A percentile compares a stretch with the other conserved stretches of the same genome.
Conservation (phyloP, 2,888 invertebrate genomes). For the Rhorus exstirpatorius region DNA sequence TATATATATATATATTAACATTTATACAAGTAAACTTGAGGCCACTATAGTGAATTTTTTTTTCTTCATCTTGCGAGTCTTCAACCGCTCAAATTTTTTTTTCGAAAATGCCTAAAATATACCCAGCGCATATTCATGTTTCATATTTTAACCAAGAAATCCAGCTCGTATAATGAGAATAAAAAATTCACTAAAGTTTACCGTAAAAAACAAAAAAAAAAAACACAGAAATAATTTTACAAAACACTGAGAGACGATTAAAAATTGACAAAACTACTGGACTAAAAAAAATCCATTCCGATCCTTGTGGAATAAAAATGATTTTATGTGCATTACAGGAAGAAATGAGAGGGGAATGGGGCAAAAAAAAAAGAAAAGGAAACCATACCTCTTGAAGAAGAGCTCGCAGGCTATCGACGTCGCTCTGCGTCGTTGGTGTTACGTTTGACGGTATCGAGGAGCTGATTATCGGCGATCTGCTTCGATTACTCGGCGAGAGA, state of each 20-base stretch:
- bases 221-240: neutral
- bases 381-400: conserved; percentile 92
- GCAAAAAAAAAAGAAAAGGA: conserved; percentile 36
- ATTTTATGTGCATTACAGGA: too few species aligned
- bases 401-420: conserved; percentile 91
- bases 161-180: too few species aligned
- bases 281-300: conserved; percentile 36
- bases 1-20: too few species aligned
- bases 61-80: too few species aligned
- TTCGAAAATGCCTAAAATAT: too few species aligned
- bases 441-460: conserved; percentile 85
- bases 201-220: neutral
- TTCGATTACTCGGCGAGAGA: conserved; percentile 81
- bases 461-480: conserved; percentile 83
- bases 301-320: too few species aligned
- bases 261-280: conserved; percentile 7
- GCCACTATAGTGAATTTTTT: too few species aligned
- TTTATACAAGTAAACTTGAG: too few species aligned
- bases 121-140: neutral
- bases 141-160: neutral
- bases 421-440: conserved; percentile 86
- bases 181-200: neutral
- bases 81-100: too few species aligned
- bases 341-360: too few species aligned
- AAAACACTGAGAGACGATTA: neutral